Percentiles rank a stretch among this genome's conserved stretches.
Conservation (phyloP, 35 echinoderm and acorn worm species). For the Apostichopus parvimensis region DNA sequence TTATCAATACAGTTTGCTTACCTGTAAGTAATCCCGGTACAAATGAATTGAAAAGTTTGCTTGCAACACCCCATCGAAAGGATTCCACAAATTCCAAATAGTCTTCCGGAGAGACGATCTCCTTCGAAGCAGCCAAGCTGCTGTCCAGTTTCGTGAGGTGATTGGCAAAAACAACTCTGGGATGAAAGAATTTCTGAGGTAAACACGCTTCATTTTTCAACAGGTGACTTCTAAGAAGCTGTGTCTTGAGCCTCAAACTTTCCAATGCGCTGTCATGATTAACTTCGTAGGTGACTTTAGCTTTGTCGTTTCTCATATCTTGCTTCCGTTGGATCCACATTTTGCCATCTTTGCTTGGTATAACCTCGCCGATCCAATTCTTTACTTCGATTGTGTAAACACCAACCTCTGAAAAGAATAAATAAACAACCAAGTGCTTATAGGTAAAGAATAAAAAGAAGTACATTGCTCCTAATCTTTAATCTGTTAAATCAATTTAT, state of each 20-base stretch:
- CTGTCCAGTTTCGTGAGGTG: slow-evolving; percentile 57
- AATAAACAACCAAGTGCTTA: no score
- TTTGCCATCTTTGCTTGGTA: slow-evolving; percentile 70
- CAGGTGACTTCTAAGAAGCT: slow-evolving; percentile 84
- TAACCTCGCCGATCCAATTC: slow-evolving; percentile 88
- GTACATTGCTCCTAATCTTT: no score
- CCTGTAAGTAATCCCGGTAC: slow-evolving; percentile 76
- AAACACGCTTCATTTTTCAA: slow-evolving; percentile 82
- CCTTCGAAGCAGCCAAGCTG: slow-evolving; percentile 47
- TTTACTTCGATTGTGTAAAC: slow-evolving; percentile 93
- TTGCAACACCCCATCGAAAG: slow-evolving; percentile 65
- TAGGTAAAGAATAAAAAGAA: no score
- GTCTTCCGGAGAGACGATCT: slow-evolving; percentile 62
- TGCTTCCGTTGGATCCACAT: slow-evolving; percentile 81
- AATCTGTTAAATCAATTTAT: no score
- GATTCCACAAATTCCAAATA: slow-evolving; percentile 76
- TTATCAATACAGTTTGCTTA: neutral
- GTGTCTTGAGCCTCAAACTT: slow-evolving; percentile 64
- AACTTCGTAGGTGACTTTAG: slow-evolving; percentile 68
- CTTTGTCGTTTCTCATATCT: slow-evolving; percentile 42
- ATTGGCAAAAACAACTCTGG: slow-evolving; percentile 86
- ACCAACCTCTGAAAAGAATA: slow-evolving; percentile 77
- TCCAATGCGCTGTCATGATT: slow-evolving; percentile 76
- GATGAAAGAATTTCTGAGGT: slow-evolving; percentile 79
- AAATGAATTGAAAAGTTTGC: slow-evolving; percentile 80